These are phyloP conservation scores for Connochaetes taurinus DNA, from an alignment of 2,113 vertebrate species.

Conservation along the genomic window DNA sequence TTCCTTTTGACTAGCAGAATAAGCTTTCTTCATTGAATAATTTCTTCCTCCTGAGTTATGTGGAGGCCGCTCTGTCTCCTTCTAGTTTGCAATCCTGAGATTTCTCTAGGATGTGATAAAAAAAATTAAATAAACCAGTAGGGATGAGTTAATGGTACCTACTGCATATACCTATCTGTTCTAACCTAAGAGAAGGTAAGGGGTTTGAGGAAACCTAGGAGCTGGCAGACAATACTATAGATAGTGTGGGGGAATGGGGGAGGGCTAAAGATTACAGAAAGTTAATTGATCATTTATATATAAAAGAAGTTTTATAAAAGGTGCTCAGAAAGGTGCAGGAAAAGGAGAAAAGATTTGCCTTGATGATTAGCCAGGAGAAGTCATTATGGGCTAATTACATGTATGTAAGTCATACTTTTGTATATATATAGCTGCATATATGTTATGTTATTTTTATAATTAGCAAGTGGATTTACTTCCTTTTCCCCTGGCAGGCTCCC, in stretches of 20 bases:
- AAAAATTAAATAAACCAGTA: neutral
- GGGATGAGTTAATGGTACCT: neutral
- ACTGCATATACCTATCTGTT: neutral
- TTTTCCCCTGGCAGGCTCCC: neutral
- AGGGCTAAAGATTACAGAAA: neutral
- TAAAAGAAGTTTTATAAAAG: neutral
- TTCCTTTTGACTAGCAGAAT: neutral
- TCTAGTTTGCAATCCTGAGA: neutral
- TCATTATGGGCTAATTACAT: neutral
- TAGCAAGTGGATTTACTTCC: neutral
- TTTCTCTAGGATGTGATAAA: neutral
- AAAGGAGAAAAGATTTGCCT: conserved; percentile 11
- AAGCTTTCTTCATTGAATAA: neutral
- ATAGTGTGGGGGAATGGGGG: neutral
- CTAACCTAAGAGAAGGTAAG: neutral
- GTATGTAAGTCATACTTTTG: neutral
- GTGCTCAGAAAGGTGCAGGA: neutral
- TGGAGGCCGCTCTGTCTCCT: neutral
- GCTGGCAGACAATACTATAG: neutral
- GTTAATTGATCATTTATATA: neutral
- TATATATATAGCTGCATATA: neutral
- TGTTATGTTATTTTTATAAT: neutral
- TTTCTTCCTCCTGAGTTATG: neutral
- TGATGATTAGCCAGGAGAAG: neutral
- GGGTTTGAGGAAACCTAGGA: neutral